Evolutionary conservation across 1,140 invertebrate species (phyloP), one percentile per base, ranked within the genome.

Genomic region (Cardiocondyla obscurior): DNA sequence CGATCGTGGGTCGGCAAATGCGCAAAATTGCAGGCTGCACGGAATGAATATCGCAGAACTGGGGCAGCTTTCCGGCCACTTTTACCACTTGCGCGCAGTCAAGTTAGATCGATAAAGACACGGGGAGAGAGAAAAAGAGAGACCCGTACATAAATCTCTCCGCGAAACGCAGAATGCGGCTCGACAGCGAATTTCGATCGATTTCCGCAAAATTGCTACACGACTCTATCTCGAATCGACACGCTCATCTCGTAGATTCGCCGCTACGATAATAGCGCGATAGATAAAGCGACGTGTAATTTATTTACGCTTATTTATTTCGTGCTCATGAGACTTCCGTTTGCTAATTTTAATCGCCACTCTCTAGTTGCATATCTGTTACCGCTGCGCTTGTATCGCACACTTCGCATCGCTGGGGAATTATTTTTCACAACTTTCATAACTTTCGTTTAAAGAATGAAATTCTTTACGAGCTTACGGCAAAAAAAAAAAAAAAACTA

Each of bases 11-110:
- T 5, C 19, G 30, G 44, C 53, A 30, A 79, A 64, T 30, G 57
- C 70, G 70, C 16, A 28, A 73, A 83, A 87, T 85, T 83, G 36
- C 55, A 12, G 19, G 25, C 30, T 14, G 46, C 62, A 53, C 33
- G 62, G 14, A 82, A 82, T 44, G 58, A 73, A 72, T 51, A 82
- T 82, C 83, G 60, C 25, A 22, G 28, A 82, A 69, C 55, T 62
- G 28, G 77, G 39, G 55, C 69, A 72, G 69, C 69, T 82, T 74
- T 82, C 81, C 70, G 69, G 55, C 74, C 57, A 55, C 42, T 82
- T 60, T 46, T 73, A 46, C n/a, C 74, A 49, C 33, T 39, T 25
- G 44, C 74, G 10, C 33, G 33, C 33, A 30, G 25, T 36, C 8
- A 22, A 67, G 62, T 42, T 53, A 39, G 49, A 69, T 53, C 44